Percentiles rank a stretch among this genome's conserved stretches.
These are phyloP conservation scores for Diplodus sargus DNA, from an alignment of 2,797 vertebrate genomes.

Conservation along the genomic window DNA sequence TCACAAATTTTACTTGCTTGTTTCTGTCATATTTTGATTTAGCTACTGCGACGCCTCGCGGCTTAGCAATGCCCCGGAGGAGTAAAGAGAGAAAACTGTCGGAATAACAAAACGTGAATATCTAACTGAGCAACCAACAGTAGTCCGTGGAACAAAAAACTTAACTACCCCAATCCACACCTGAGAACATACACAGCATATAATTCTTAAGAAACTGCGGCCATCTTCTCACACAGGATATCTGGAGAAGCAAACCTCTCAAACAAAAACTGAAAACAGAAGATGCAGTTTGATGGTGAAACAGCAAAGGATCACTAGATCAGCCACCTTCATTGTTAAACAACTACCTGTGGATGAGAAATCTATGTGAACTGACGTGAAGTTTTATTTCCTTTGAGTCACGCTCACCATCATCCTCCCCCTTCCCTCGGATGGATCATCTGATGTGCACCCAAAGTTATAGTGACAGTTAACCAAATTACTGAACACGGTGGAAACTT, in stretches of 20 bases:
- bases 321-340: too few relatives aligned
- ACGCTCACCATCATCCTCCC: too few relatives aligned
- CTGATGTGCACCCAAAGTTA: too few relatives aligned
- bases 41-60: constrained; percentile 1
- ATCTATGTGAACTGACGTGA: too few relatives aligned
- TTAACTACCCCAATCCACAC: neutral
- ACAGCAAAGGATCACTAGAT: too few relatives aligned
- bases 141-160: neutral
- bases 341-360: too few relatives aligned
- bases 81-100: neutral
- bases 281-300: too few relatives aligned
- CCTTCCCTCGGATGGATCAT: too few relatives aligned
- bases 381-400: too few relatives aligned
- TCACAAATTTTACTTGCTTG: constrained; percentile 4
- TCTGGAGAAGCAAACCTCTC: neutral
- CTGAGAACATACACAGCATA: neutral
- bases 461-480: too few relatives aligned
- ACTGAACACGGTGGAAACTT: too few relatives aligned
- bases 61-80: neutral
- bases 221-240: neutral
- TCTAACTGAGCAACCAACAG: neutral
- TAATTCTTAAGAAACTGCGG: neutral
- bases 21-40: constrained; percentile 15
- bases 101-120: neutral
- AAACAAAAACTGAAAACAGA: too few relatives aligned